Evolutionary conservation across 2,888 invertebrate genomes (phyloP).

Genomic region (Macrosiphum euphorbiae): DNA sequence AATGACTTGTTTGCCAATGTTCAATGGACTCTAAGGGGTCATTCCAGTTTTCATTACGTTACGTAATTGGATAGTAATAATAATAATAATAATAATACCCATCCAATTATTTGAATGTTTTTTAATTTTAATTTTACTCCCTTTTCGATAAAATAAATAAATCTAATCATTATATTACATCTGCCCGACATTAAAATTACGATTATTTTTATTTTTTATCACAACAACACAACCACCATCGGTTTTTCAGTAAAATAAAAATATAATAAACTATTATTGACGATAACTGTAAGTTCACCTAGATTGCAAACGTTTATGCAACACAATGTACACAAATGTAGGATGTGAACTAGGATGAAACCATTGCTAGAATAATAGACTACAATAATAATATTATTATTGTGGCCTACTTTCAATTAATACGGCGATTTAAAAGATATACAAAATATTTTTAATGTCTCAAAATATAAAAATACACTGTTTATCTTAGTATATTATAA

Average conservation of each 20-base stretch:
- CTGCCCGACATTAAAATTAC: background rate
- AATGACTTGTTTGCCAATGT: constrained; percentile 29
- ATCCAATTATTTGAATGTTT: constrained; percentile 17
- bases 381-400: background rate
- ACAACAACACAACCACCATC: background rate
- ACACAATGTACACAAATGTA: background rate
- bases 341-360: background rate
- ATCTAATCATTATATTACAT: background rate
- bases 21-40: constrained; percentile 25
- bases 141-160: background rate
- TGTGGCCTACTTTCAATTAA: background rate
- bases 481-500: background rate
- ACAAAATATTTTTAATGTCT: background rate
- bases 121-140: background rate
- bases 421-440: background rate
- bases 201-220: background rate
- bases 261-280: background rate
- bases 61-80: constrained; percentile 25
- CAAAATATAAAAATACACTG: constrained; percentile 1
- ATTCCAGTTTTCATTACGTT: constrained; percentile 40
- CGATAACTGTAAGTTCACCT: background rate
- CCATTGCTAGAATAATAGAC: background rate
- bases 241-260: background rate
- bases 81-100: constrained; percentile 30
- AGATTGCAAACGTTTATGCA: background rate